Evolutionary conservation across 2,113 vertebrate genomes (phyloP).

Genomic region (Echinops telfairi): DNA sequence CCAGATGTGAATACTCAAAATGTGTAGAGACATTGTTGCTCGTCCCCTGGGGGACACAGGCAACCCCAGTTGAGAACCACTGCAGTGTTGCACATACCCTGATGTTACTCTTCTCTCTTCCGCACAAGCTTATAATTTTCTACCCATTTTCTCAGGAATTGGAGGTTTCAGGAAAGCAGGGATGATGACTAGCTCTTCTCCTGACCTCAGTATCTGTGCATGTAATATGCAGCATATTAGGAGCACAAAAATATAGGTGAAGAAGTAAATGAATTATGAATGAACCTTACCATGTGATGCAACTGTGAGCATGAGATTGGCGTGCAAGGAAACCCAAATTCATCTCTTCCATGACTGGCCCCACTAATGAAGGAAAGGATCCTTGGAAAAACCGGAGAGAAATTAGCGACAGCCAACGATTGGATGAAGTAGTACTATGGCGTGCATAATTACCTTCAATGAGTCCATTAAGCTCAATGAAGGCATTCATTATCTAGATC

Average conservation of each 20-base stretch:
- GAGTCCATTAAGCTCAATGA: constrained; percentile 2
- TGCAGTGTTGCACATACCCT: neutral
- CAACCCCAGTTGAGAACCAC: neutral
- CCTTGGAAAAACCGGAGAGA: neutral
- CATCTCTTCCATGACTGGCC: neutral
- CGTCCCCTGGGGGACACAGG: neutral
- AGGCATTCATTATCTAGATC: constrained; percentile 39
- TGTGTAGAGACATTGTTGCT: neutral
- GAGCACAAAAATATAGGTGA: neutral
- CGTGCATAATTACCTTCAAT: constrained; percentile 28
- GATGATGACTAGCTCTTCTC: neutral
- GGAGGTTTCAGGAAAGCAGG: neutral
- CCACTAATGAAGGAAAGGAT: constrained; percentile 22
- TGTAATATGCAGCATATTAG: neutral
- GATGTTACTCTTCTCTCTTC: neutral
- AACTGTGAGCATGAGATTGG: neutral
- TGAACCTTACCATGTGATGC: constrained; percentile 1
- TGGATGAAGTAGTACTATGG: constrained; percentile 15
- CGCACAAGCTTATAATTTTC: no score
- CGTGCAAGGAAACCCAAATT: neutral
- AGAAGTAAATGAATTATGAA: constrained; percentile 12
- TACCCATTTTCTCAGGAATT: neutral
- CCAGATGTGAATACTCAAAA: neutral
- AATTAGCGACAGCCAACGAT: neutral
- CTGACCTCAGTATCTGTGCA: neutral